Evolutionary conservation across 2,888 invertebrate genomes (phyloP), one percentile per base, ranked within the genome.

Genomic region (Andrena haemorrhoa): DNA sequence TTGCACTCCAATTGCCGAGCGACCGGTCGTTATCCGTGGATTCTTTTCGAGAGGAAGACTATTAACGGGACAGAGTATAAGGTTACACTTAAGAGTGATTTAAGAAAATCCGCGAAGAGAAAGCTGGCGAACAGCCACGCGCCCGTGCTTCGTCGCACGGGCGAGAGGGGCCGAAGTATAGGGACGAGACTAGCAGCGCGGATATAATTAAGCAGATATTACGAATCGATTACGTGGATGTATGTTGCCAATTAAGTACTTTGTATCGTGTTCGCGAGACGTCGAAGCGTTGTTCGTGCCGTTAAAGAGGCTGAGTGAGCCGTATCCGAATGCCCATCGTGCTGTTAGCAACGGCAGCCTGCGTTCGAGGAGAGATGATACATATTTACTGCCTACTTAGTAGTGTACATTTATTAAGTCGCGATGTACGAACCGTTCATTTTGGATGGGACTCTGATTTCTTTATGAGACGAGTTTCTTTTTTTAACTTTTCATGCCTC

Each of bases 11-110:
- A 92, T 90, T 91, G 92, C 91, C 89, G 83, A 84, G 84, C 86
- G 91, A 91, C 90, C 91, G 88, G 90, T 92, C 91, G 93, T 93
- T 93, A 92, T 92, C 89, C 91, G 89, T 92, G 80, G 79, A 91
- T 90, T 91, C 20, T 87, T 92, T 87, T 89, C 79, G 86, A 88
- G 89, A 88, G 87, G 88, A 88, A 89, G 79, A 89, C 90, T 86
- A 89, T 89, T 91, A 90, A 89, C 83, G 83, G 88, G 56, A 71
- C 90, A 89, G 86, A 90, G 84, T 88, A 89, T 83, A 71, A 68
- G 64, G 47, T 85, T 91, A 90, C 87, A 88, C 88, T 91, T 88
- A 87, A 79, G 79, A 60, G 79, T 33, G 79, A 71, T 71, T 80
- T 53, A 65, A 53, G 56, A 41, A 71, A 49, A 58, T 69, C 82